phyloP scores from a whole-genome alignment of 2,888 invertebrate species.

The Tetrapedia diversipes region DNA sequence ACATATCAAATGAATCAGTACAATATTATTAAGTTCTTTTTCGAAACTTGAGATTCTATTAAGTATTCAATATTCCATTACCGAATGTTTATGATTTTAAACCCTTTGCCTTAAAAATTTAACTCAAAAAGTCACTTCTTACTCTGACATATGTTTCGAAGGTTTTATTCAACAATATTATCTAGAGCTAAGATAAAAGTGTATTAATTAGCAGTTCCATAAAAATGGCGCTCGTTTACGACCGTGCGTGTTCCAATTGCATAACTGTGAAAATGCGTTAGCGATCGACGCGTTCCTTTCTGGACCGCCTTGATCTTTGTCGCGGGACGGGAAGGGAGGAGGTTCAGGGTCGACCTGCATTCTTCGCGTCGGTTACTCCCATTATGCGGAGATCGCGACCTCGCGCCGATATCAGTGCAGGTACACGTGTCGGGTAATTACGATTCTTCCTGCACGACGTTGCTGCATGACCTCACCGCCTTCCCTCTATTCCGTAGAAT shows the following conservation, averaged over 20 bases:
- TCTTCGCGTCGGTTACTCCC: constrained; percentile 69
- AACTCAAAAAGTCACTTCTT: no score
- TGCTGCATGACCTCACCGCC: constrained; percentile 46
- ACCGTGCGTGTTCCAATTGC: constrained; percentile 52
- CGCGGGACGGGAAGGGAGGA: constrained; percentile 52
- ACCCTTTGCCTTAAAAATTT: no score
- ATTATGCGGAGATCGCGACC: constrained; percentile 69
- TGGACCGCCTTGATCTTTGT: constrained; percentile 73
- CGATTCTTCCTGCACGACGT: constrained; percentile 58
- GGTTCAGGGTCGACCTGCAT: constrained; percentile 73
- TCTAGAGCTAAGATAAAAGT: not conserved
- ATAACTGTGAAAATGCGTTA: constrained; percentile 67
- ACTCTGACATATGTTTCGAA: no score
- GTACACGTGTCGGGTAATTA: constrained; percentile 60
- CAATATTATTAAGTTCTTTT: no score
- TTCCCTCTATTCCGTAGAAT: constrained; percentile 33
- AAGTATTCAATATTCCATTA: no score
- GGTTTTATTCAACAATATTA: not conserved
- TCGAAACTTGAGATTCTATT: no score
- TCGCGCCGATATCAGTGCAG: constrained; percentile 63
- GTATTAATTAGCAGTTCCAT: not conserved
- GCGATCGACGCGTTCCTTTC: constrained; percentile 55
- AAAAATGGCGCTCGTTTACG: constrained; percentile 14
- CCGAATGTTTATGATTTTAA: no score
- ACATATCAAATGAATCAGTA: no score